These are phyloP conservation scores for Mus spicilegus DNA, from an alignment of 2,113 vertebrate species.

Conservation along the genomic window DNA sequence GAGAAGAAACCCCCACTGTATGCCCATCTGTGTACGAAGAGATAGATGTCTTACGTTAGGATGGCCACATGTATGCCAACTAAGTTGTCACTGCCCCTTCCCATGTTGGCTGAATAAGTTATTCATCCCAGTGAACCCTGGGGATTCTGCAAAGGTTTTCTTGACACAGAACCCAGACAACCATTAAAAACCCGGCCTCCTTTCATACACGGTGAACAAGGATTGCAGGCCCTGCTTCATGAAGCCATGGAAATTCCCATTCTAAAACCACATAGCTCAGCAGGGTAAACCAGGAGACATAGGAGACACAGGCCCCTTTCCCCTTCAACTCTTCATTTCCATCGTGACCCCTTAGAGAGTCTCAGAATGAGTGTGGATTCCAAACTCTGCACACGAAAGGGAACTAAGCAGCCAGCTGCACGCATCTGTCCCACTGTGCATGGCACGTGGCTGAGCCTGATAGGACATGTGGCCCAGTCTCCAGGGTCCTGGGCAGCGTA, in stretches of 20 bases:
- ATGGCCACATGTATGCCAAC: background rate
- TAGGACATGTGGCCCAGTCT: fast-evolving
- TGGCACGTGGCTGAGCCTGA: background rate
- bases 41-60: background rate
- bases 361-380: background rate
- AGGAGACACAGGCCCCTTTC: background rate
- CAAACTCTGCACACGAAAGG: background rate
- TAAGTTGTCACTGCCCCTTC: background rate
- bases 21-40: background rate
- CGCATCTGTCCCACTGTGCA: fast-evolving
- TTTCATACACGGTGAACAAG: background rate
- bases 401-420: background rate
- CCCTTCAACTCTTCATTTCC: background rate
- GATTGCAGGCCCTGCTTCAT: background rate
- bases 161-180: background rate
- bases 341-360: background rate
- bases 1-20: background rate
- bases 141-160: background rate
- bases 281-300: background rate
- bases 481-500: constrained; percentile 58
- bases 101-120: background rate
- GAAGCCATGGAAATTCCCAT: background rate
- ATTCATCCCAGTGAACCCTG: background rate
- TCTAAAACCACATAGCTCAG: background rate
- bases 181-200: background rate